Evolutionary conservation across 1,140 invertebrate species (phyloP), one percentile per base, ranked within the genome.

Genomic region (Danaus plexippus): DNA sequence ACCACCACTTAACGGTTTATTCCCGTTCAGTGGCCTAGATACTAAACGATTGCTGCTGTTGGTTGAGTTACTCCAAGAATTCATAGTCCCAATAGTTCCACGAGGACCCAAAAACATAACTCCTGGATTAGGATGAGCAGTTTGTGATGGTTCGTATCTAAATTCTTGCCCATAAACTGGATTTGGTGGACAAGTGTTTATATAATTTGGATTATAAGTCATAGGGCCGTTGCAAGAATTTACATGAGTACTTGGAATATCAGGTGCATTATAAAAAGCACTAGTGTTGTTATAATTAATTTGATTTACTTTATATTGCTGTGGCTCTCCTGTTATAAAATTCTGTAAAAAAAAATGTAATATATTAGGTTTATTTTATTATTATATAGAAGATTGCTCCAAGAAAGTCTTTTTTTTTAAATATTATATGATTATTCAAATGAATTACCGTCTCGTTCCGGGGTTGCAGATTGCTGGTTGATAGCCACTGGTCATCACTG

Each of bases 401-500:
- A 48, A 48, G 15, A 22, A 43, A 13, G 43, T 40, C 43, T 12
- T 22, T 12, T 41, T 40, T 15, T 49, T 11, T 13, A 11, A 15
- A 57, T 50, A 45, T 63, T 22, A 57, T 61, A 51, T 15, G 52
- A 54, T 45, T 15, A 53, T 22, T 10, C 41, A 58, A 50, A 52
- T 52, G 3, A 15, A 32, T 69, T 74, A 77, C 74, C 71, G 52
- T 56, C 50, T 57, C 52, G 45, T 53, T 59, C 54, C 64, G 64
- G 8, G 51, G 12, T 11, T 57, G 57, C 9, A 56, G 15, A 53
- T 62, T 64, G 46, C 47, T 52, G 5, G 49, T 49, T 41, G 61
- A 54, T 22, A 57, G 53, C 69, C 69, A 77, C 48, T 68, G 69
- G 43, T 52, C 61, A 15, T 73, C 69, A 59, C 62, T 69, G 32